Percentiles rank a stretch among this genome's conserved stretches.
These are phyloP conservation scores for Colistium nudipinnis DNA, from an alignment of 2,113 vertebrate genomes.

Conservation along the genomic window DNA sequence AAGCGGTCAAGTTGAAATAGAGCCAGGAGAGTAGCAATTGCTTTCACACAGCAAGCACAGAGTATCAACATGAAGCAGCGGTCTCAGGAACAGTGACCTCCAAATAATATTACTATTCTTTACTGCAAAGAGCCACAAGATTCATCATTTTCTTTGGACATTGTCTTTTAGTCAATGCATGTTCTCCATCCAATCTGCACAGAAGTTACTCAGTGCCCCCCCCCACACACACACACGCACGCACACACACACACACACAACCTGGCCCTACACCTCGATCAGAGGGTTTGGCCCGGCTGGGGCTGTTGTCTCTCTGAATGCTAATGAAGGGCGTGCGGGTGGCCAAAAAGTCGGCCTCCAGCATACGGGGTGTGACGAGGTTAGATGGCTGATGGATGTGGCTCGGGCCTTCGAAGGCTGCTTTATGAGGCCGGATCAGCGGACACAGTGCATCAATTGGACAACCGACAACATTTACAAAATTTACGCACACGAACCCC, in stretches of 20 bases:
- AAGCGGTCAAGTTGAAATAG: too few relatives aligned
- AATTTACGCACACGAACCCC: not conserved
- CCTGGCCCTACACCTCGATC: not conserved
- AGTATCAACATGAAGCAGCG: not conserved
- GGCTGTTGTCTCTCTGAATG: conserved; percentile 26
- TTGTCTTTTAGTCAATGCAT: not conserved
- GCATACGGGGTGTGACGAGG: conserved; percentile 48
- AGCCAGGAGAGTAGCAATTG: not conserved
- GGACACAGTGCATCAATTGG: conserved; percentile 35
- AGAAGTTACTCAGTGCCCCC: not conserved
- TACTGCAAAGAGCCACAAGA: not conserved
- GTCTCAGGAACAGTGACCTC: not conserved
- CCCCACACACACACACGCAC: too few relatives aligned
- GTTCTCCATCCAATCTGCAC: not conserved
- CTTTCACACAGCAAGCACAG: not conserved
- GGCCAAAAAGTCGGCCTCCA: conserved; percentile 35
- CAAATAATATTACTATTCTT: not conserved
- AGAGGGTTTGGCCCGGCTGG: not conserved
- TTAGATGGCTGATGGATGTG: conserved; percentile 51
- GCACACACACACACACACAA: too few relatives aligned
- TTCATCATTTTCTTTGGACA: not conserved
- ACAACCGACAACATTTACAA: conserved; percentile 26
- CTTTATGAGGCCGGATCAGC: conserved; percentile 51
- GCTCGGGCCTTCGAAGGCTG: conserved; percentile 36
- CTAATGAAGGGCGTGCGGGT: conserved; percentile 34